Percentiles rank a stretch among this genome's conserved stretches.
These are phyloP conservation scores for Turritopsis rubra DNA, from an alignment of 30 jellyfish, hydroid and myxozoan species.

Conservation along the genomic window DNA sequence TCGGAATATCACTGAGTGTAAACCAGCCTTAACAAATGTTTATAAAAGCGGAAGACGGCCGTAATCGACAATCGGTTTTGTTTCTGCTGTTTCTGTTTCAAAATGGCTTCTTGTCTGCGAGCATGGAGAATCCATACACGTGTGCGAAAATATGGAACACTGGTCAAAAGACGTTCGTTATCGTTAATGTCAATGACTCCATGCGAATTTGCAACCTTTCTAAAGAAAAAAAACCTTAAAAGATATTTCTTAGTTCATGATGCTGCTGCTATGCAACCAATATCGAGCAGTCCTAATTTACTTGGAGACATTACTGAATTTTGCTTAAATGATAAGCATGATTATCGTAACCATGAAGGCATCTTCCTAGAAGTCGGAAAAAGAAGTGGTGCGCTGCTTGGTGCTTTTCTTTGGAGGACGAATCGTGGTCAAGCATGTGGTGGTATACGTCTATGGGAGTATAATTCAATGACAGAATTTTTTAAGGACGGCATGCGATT, in stretches of 20 bases:
- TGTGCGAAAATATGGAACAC: neutral
- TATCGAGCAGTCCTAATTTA: slow-evolving; percentile 23
- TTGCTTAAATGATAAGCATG: slow-evolving; percentile 46
- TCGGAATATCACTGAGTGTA: neutral
- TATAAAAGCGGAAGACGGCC: too few relatives aligned
- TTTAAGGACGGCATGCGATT: slow-evolving; percentile 68
- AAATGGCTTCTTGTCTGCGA: neutral
- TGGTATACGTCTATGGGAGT: slow-evolving; percentile 70
- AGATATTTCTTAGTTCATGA: slow-evolving; percentile 63
- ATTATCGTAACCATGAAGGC: slow-evolving; percentile 69
- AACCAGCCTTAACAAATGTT: neutral
- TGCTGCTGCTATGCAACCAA: slow-evolving; percentile 12
- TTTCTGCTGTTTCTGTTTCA: neutral
- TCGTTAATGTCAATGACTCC: slow-evolving; percentile 36
- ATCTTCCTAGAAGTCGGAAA: slow-evolving; percentile 66
- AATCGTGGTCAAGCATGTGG: slow-evolving; percentile 97
- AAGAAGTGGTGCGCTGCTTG: slow-evolving; percentile 75
- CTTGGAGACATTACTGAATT: slow-evolving; percentile 27
- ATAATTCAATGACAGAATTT: slow-evolving; percentile 62
- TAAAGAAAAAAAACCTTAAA: slow-evolving; percentile 46
- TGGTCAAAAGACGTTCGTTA: neutral
- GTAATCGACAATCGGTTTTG: neutral
- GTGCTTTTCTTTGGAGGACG: slow-evolving; percentile 81
- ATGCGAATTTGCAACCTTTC: slow-evolving; percentile 45
- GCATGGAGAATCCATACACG: neutral